Conservation (phyloP, 2,113 vertebrate genomes). For the Stomatorhinus ivindoensis region DNA sequence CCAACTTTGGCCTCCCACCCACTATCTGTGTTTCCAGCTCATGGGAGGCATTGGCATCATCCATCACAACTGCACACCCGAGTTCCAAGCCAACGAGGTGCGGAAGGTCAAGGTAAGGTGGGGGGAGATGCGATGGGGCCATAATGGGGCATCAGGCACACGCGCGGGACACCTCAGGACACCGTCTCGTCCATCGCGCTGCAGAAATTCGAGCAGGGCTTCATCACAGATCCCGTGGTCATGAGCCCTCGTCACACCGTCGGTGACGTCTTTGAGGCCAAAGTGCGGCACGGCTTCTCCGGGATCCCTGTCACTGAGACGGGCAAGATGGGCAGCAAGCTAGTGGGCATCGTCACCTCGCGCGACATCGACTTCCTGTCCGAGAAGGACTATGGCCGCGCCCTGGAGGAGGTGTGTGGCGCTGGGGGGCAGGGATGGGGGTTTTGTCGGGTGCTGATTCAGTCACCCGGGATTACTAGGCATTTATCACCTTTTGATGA, state of each 20-base stretch:
- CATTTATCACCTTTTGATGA: neutral
- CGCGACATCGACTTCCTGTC: conserved; percentile 84
- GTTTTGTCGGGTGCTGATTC: neutral
- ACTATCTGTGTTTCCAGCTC: conserved; percentile 54
- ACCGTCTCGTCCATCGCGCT: neutral
- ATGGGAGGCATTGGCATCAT: conserved; percentile 94
- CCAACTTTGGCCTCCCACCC: no score
- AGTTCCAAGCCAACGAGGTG: conserved; percentile 90
- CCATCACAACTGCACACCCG: conserved; percentile 88
- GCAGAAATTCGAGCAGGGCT: conserved; percentile 90
- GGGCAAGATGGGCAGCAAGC: conserved; percentile 82
- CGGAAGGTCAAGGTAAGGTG: conserved; percentile 79
- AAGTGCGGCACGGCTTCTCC: conserved; percentile 81
- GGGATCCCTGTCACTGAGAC: conserved; percentile 84
- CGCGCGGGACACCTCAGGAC: neutral
- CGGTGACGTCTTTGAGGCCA: conserved; percentile 83
- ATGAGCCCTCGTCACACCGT: conserved; percentile 81
- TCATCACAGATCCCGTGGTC: conserved; percentile 85
- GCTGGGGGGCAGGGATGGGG: neutral
- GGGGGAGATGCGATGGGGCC: neutral
- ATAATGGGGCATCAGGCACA: neutral
- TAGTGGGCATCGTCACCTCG: conserved; percentile 82
- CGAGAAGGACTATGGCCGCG: conserved; percentile 69
- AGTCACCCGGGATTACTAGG: neutral
- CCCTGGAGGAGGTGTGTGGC: conserved; percentile 63